These are phyloP conservation scores for Eurytoma adleriae DNA, from an alignment of 2,888 invertebrate species.

Conservation along the genomic window DNA sequence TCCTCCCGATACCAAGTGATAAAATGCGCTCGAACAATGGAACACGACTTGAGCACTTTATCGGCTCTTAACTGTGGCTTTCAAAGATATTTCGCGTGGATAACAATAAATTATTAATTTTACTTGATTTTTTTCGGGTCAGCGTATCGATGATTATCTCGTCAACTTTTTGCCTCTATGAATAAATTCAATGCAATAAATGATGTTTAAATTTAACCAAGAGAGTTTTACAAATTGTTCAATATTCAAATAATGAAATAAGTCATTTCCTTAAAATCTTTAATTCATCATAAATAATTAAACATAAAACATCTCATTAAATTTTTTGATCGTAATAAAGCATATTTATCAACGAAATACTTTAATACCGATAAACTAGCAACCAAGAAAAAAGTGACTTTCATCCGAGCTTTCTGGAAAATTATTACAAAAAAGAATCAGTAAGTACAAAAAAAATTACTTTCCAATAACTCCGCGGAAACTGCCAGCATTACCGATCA, in stretches of 20 bases:
- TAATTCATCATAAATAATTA: too few species aligned
- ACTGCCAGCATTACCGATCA: too few species aligned
- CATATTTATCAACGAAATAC: too few species aligned
- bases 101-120: slow-evolving; percentile 10
- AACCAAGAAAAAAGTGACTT: neutral
- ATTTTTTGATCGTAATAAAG: too few species aligned
- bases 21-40: slow-evolving; percentile 15
- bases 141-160: neutral
- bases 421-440: too few species aligned
- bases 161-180: neutral
- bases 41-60: slow-evolving; percentile 16
- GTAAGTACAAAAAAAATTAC: too few species aligned
- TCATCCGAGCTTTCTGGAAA: too few species aligned
- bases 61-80: neutral
- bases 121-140: slow-evolving; percentile 1
- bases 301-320: too few species aligned
- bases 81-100: neutral
- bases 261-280: too few species aligned
- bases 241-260: neutral
- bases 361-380: neutral
- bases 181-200: neutral
- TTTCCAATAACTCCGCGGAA: too few species aligned
- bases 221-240: neutral
- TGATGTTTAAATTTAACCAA: neutral
- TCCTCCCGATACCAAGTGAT: slow-evolving; percentile 26